A percentile compares a stretch with the other conserved stretches of the same genome.
Conservation (phyloP, 2,113 vertebrate genomes). For the Macroglossus sobrinus region DNA sequence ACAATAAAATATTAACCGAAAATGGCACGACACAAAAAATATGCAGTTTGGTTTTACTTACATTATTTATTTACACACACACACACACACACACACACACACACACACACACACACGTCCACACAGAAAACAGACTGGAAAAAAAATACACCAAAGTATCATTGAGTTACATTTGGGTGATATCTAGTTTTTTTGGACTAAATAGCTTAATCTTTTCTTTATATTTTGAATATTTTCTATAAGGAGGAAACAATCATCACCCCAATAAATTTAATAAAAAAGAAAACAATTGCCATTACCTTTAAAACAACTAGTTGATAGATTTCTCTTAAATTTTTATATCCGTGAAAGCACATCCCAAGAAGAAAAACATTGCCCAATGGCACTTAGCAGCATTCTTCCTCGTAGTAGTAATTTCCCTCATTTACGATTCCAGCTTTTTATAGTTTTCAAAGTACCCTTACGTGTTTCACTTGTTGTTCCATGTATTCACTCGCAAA, state of each 20-base stretch:
- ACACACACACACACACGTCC: not conserved
- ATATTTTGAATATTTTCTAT: not conserved
- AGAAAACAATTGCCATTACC: not conserved
- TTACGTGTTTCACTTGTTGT: too few species aligned
- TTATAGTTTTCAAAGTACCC: rapidly evolving
- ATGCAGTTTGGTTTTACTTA: not conserved
- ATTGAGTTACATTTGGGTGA: not conserved
- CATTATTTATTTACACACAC: not conserved
- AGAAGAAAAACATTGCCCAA: not conserved
- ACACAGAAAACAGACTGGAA: not conserved
- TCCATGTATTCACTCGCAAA: not conserved
- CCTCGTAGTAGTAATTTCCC: rapidly evolving
- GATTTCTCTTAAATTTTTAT: not conserved
- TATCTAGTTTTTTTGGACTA: not conserved
- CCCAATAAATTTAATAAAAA: too few species aligned
- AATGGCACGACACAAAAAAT: not conserved
- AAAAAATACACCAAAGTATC: not conserved
- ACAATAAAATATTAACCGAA: not conserved
- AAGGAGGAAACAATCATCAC: not conserved
- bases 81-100: not conserved
- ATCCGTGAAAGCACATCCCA: not conserved
- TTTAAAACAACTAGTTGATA: not conserved
- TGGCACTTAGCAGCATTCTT: not conserved
- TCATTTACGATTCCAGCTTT: rapidly evolving
- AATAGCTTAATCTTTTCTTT: not conserved